These are phyloP conservation scores for Agelastica alni DNA, from an alignment of 2,888 invertebrate species.

Conservation along the genomic window DNA sequence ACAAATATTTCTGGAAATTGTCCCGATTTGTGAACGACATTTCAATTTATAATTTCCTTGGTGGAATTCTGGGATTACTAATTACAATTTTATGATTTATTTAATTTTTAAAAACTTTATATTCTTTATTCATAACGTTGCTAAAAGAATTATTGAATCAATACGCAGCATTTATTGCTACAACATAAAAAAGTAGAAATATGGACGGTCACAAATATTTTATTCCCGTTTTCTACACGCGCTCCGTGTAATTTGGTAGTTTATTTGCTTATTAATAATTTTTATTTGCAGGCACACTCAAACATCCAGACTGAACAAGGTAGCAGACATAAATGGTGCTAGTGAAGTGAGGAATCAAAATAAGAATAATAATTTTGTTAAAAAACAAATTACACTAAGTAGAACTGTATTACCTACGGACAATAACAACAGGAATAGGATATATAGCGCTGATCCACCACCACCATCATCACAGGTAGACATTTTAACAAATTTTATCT, in stretches of 20 bases:
- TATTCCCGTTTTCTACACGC: too few species aligned
- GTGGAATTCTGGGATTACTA: too few species aligned
- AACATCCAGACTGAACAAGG: conserved; percentile 63
- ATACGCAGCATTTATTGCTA: too few species aligned
- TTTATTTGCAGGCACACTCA: conserved; percentile 30
- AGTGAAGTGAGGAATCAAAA: conserved; percentile 41
- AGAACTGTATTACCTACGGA: conserved; percentile 32
- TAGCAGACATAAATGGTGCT: conserved; percentile 63
- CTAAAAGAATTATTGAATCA: too few species aligned
- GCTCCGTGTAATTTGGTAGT: not conserved
- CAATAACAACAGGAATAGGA: conserved; percentile 38
- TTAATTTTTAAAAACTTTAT: too few species aligned
- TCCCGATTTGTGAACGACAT: too few species aligned
- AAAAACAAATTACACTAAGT: conserved; percentile 29
- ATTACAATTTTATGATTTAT: too few species aligned
- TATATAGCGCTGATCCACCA: conserved; percentile 30
- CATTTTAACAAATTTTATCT: not conserved
- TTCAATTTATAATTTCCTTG: too few species aligned
- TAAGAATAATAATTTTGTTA: conserved; percentile 33
- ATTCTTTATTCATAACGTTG: too few species aligned
- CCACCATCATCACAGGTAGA: conserved; percentile 38
- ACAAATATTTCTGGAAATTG: too few species aligned
- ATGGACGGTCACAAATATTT: too few species aligned
- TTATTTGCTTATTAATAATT: not conserved
- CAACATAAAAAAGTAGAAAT: too few species aligned